Evolutionary conservation across 2,888 invertebrate species (phyloP).

Genomic region (Hylaea fasciaria): DNA sequence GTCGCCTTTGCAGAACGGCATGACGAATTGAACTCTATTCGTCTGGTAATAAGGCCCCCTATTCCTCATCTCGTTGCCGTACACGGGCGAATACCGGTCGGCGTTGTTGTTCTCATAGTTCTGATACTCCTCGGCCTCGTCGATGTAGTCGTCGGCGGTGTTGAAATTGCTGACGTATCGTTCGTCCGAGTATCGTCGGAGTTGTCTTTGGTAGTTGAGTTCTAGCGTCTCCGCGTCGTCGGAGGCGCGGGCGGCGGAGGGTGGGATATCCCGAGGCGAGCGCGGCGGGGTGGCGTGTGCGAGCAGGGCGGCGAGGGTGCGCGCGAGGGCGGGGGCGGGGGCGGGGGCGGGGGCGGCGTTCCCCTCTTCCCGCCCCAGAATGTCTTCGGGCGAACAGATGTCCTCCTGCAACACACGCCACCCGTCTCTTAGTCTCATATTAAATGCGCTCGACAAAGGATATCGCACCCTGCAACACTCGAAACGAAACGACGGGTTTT

Average conservation of each 20-base stretch:
- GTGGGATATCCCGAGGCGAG: conserved; percentile 80
- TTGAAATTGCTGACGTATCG: conserved; percentile 71
- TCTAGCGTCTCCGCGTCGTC: conserved; percentile 60
- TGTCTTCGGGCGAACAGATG: conserved; percentile 87
- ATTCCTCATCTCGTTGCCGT: conserved; percentile 71
- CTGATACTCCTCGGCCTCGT: conserved; percentile 74
- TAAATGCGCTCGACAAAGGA: conserved; percentile 62
- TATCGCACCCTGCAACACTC: conserved; percentile 77
- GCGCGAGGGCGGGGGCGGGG: conserved; percentile 61
- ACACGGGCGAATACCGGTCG: conserved; percentile 67
- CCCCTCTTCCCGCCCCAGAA: conserved; percentile 71
- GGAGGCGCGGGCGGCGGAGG: conserved; percentile 31
- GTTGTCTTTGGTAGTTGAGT: conserved; percentile 65
- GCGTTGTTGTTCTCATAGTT: conserved; percentile 69
- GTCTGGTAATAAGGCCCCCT: conserved; percentile 75
- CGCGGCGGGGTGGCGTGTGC: conserved; percentile 73
- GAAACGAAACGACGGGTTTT: conserved; percentile 51
- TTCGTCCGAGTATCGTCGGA: conserved; percentile 68
- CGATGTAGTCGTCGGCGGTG: conserved; percentile 64
- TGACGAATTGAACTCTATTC: conserved; percentile 77
- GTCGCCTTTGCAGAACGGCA: conserved; percentile 71
- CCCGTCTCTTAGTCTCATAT: conserved; percentile 73
- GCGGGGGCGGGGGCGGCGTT: conserved; percentile 37
- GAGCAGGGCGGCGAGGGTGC: conserved; percentile 65
- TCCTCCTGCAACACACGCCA: conserved; percentile 88